Conservation (phyloP, 2,113 vertebrate genomes). For the Apaloderma vittatum region DNA sequence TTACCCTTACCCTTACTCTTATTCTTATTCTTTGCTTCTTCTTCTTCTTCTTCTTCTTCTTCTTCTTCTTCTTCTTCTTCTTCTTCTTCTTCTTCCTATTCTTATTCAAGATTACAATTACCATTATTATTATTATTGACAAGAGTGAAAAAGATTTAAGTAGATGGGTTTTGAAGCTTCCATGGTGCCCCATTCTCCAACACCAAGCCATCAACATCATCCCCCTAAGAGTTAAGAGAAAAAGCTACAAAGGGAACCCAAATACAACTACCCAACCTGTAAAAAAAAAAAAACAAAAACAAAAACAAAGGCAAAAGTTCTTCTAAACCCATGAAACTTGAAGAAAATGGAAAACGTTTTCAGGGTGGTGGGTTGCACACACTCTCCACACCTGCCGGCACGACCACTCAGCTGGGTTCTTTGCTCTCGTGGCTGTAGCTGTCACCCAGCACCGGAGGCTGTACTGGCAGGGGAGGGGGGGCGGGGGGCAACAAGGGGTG, state of each 20-base stretch:
- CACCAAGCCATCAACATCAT: not conserved
- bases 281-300: not conserved
- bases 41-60: too few species aligned
- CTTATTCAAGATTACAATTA: not conserved
- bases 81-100: not conserved
- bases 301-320: not conserved
- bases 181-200: not conserved
- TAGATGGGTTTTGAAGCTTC: not conserved
- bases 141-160: not conserved
- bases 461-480: too few species aligned
- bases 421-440: not conserved
- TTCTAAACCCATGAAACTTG: fast-evolving
- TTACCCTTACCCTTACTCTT: too few species aligned
- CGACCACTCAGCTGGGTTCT: not conserved
- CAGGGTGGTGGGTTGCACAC: not conserved
- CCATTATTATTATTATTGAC: not conserved
- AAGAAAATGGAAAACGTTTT: not conserved
- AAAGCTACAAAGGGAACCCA: not conserved
- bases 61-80: too few species aligned
- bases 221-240: not conserved
- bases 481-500: too few species aligned
- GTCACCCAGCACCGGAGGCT: fast-evolving
- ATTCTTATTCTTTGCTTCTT: too few species aligned
- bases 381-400: fast-evolving
- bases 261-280: not conserved